Evolutionary conservation across 35 echinoderm and acorn worm genomes (phyloP).

Genomic region (Apostichopus parvimensis): DNA sequence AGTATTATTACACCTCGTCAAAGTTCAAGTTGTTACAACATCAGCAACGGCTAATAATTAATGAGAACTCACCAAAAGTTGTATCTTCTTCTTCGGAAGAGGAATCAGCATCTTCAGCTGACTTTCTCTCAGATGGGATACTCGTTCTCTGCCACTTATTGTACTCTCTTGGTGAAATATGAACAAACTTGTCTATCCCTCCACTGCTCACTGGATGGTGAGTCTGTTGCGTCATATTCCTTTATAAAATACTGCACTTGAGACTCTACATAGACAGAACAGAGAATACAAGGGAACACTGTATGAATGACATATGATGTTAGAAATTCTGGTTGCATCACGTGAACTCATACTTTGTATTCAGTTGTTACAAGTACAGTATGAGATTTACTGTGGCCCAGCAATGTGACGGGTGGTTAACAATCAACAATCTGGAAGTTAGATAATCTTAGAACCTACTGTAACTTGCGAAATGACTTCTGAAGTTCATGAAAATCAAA

Average conservation of each 20-base stretch:
- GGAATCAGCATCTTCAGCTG: neutral
- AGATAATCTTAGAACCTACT: too few relatives aligned
- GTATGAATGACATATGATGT: neutral
- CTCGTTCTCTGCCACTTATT: conserved; percentile 37
- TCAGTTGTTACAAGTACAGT: too few relatives aligned
- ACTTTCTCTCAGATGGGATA: neutral
- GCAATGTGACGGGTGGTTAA: too few relatives aligned
- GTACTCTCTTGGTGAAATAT: conserved; percentile 4
- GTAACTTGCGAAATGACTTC: too few relatives aligned
- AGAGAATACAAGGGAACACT: neutral
- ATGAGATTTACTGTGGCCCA: too few relatives aligned
- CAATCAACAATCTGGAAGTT: too few relatives aligned
- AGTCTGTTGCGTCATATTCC: neutral
- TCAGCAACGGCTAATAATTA: neutral
- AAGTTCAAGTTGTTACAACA: too few relatives aligned
- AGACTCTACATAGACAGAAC: neutral
- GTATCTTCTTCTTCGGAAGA: neutral
- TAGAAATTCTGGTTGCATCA: neutral
- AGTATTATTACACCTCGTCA: too few relatives aligned
- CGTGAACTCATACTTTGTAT: too few relatives aligned
- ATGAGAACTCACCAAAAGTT: neutral
- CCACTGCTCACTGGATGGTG: neutral
- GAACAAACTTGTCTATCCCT: neutral
- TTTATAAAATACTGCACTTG: neutral
- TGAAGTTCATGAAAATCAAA: too few relatives aligned